A percentile compares a stretch with the other conserved stretches of the same genome.
These are phyloP conservation scores for Lucilia cuprina DNA, from an alignment of 1,140 invertebrate genomes.

Conservation along the genomic window DNA sequence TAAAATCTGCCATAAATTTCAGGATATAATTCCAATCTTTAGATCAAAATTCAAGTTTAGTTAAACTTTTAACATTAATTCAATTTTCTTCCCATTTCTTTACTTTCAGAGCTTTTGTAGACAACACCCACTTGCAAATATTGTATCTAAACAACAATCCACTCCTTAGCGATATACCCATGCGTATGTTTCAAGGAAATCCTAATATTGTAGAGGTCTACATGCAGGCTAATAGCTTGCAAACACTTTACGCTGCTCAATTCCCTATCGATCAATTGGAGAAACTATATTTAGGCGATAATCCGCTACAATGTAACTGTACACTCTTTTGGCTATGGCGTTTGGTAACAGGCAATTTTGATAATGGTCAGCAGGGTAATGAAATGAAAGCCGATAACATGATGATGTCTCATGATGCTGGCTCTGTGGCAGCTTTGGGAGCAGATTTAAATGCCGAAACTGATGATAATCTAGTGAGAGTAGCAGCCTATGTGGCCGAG, in stretches of 20 bases:
- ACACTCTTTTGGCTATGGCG: constrained; percentile 86
- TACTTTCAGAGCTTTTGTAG: constrained; percentile 73
- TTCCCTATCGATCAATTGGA: constrained; percentile 79
- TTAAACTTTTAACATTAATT: constrained; percentile 3
- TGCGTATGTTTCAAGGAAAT: constrained; percentile 77
- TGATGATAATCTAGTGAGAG: constrained; percentile 29
- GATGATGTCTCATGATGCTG: constrained; percentile 42
- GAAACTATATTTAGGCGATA: constrained; percentile 76
- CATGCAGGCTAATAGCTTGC: constrained; percentile 74
- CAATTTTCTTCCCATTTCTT: neutral
- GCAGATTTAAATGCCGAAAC: constrained; percentile 48
- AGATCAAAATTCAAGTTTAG: too few species aligned
- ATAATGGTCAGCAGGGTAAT: constrained; percentile 45
- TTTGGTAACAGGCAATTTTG: constrained; percentile 63
- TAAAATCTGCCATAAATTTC: too few species aligned
- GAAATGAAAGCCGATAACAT: constrained; percentile 29
- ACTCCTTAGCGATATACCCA: constrained; percentile 72
- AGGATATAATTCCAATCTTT: too few species aligned
- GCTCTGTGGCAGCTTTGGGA: constrained; percentile 54
- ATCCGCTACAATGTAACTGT: constrained; percentile 87
- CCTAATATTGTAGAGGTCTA: constrained; percentile 76
- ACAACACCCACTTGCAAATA: constrained; percentile 81
- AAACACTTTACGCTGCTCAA: constrained; percentile 77
- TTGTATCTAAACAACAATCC: constrained; percentile 81
- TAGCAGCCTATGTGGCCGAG: constrained; percentile 57